Evolutionary conservation across 2,113 vertebrate species (phyloP).

Genomic region (Baryphthengus martii): DNA sequence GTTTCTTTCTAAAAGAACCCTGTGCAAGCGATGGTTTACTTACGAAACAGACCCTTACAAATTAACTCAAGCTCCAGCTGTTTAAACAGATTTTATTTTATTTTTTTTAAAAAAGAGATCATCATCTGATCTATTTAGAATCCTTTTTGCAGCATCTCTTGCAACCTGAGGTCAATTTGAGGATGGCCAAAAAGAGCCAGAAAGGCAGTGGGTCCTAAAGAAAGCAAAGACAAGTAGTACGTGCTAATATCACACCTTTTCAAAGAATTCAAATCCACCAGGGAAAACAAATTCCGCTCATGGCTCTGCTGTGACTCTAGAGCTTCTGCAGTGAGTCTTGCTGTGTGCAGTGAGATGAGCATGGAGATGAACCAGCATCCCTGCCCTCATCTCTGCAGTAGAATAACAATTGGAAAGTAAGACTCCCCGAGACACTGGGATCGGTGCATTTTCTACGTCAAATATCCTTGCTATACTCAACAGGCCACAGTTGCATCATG

Average conservation of each 20-base stretch:
- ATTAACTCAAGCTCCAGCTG: neutral
- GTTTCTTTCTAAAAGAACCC: neutral
- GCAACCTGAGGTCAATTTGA: neutral
- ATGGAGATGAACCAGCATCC: neutral
- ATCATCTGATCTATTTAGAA: neutral
- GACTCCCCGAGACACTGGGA: neutral
- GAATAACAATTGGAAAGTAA: neutral
- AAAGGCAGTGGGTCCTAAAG: neutral
- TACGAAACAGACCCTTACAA: neutral
- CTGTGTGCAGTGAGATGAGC: neutral
- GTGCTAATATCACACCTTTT: neutral
- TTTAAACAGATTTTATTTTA: neutral
- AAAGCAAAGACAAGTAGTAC: neutral
- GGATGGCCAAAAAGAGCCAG: neutral
- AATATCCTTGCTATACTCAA: neutral
- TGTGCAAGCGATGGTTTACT: neutral
- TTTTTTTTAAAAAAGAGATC: neutral
- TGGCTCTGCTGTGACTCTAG: fast-evolving
- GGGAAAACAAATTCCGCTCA: neutral
- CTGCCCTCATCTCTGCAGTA: neutral
- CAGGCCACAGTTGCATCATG: neutral
- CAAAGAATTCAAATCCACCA: neutral
- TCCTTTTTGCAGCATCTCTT: neutral
- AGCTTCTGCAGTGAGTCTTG: neutral
- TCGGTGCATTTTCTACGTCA: neutral